Conservation (phyloP, 2,113 vertebrate genomes). For the Etheostoma cragini region DNA sequence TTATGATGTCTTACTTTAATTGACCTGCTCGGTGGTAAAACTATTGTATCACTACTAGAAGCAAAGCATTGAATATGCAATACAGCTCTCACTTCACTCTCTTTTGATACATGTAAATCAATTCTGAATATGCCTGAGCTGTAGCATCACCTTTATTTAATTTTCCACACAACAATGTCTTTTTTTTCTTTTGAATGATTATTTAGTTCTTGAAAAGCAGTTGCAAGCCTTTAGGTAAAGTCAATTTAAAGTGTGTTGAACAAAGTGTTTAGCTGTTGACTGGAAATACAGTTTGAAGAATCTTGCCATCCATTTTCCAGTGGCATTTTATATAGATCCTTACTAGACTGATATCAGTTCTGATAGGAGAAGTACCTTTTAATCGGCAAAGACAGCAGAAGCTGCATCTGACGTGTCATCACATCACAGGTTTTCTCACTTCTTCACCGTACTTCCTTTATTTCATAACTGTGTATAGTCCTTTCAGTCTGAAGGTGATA, state of each 20-base stretch:
- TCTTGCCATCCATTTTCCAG: not conserved
- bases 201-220: not conserved
- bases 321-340: not conserved
- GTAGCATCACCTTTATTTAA: constrained; percentile 50
- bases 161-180: constrained; percentile 39
- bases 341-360: not conserved
- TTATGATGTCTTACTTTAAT: constrained; percentile 53
- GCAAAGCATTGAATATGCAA: constrained; percentile 47
- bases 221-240: constrained; percentile 1
- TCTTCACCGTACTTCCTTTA: not conserved
- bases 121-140: constrained; percentile 37
- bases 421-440: not conserved
- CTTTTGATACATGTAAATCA: constrained; percentile 57
- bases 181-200: constrained; percentile 5
- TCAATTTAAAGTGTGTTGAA: constrained; percentile 5
- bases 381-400: not conserved
- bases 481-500: constrained; percentile 13
- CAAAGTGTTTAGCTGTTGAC: not conserved
- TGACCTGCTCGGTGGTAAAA: constrained; percentile 34
- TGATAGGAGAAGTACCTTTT: not conserved
- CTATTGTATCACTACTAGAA: constrained; percentile 32
- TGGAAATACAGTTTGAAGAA: not conserved
- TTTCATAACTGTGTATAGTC: not conserved
- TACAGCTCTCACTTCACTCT: constrained; percentile 14
- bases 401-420: constrained; percentile 17